Evolutionary conservation across 2,888 invertebrate genomes (phyloP).

Genomic region (Eristalis pertinax): DNA sequence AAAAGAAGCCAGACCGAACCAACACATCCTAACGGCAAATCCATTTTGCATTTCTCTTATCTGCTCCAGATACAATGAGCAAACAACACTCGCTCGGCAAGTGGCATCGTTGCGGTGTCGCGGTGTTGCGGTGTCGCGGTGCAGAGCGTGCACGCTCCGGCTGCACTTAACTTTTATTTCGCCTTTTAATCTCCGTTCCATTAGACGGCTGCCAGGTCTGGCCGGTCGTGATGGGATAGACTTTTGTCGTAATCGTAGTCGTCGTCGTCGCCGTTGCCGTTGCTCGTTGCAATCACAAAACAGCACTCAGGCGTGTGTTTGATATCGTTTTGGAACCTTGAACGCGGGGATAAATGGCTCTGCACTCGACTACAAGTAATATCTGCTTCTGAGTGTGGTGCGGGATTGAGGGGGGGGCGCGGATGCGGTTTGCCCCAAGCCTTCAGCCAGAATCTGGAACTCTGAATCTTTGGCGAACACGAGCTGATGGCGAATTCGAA

Average conservation of each 20-base stretch:
- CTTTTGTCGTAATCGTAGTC: not conserved
- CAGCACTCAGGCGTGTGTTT: not conserved
- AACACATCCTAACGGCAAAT: slow-evolving; percentile 55
- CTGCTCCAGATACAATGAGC: slow-evolving; percentile 70
- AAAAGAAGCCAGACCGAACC: slow-evolving; percentile 24
- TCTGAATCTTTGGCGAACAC: not conserved
- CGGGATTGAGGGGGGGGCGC: not conserved
- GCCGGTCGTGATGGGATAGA: not conserved
- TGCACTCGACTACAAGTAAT: slow-evolving; percentile 48
- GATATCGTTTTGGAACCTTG: slow-evolving; percentile 61
- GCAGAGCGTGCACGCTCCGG: slow-evolving; percentile 38
- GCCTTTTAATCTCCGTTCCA: slow-evolving; percentile 66
- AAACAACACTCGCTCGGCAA: slow-evolving; percentile 55
- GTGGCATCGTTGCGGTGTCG: slow-evolving; percentile 23
- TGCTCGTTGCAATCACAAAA: too few relatives aligned
- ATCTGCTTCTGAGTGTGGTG: too few relatives aligned
- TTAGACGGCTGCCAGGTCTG: slow-evolving; percentile 34
- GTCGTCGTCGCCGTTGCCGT: too few relatives aligned
- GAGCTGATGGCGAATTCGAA: not conserved
- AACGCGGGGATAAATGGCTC: slow-evolving; percentile 61
- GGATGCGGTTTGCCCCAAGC: slow-evolving; percentile 43
- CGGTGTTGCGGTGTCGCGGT: too few relatives aligned
- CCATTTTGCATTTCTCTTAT: slow-evolving; percentile 68
- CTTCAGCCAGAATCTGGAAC: slow-evolving; percentile 12
- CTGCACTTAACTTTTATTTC: slow-evolving; percentile 67